These are phyloP conservation scores for Rhinatrema bivittatum DNA, from an alignment of 2,797 vertebrate genomes.

Conservation along the genomic window DNA sequence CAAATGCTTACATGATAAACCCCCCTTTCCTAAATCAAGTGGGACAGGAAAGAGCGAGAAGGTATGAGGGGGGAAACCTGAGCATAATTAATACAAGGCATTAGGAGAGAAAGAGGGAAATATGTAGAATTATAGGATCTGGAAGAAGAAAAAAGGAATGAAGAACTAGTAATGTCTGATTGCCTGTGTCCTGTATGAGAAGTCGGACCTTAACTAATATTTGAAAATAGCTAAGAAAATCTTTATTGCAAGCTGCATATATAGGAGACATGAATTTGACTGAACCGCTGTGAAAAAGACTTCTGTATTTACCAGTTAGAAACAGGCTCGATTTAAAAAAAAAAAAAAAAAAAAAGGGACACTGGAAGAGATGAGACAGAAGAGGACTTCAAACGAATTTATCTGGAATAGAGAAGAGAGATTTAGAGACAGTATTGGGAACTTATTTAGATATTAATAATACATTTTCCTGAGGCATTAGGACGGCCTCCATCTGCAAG, in stretches of 20 bases:
- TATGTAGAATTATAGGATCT: background rate
- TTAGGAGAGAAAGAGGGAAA: constrained; percentile 5
- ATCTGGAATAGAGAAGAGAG: constrained; percentile 85
- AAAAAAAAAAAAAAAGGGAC: constrained; percentile 34
- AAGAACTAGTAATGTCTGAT: background rate
- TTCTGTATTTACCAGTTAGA: constrained; percentile 85
- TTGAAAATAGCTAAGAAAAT: too few species aligned
- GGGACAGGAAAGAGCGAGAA: constrained; percentile 60
- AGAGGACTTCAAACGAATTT: constrained; percentile 96
- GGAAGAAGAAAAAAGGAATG: background rate
- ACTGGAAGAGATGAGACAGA: constrained; percentile 70
- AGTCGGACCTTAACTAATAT: too few species aligned
- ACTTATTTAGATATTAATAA: constrained; percentile 99
- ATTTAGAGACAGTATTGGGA: constrained; percentile 93
- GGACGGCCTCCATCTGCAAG: constrained; percentile 87
- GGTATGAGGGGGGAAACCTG: constrained; percentile 25
- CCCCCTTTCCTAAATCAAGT: constrained; percentile 62
- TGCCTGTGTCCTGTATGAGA: too few species aligned
- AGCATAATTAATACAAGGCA: constrained; percentile 20
- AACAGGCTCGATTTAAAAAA: constrained; percentile 79
- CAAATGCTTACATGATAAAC: constrained; percentile 63
- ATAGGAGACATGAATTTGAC: too few species aligned
- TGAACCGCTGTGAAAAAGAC: constrained; percentile 72
- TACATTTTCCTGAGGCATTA: constrained; percentile 93
- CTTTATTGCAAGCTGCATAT: too few species aligned